A percentile compares a stretch with the other conserved stretches of the same genome.
Conservation (phyloP, 2,888 invertebrate species). For the Lacanobia wlatinum region DNA sequence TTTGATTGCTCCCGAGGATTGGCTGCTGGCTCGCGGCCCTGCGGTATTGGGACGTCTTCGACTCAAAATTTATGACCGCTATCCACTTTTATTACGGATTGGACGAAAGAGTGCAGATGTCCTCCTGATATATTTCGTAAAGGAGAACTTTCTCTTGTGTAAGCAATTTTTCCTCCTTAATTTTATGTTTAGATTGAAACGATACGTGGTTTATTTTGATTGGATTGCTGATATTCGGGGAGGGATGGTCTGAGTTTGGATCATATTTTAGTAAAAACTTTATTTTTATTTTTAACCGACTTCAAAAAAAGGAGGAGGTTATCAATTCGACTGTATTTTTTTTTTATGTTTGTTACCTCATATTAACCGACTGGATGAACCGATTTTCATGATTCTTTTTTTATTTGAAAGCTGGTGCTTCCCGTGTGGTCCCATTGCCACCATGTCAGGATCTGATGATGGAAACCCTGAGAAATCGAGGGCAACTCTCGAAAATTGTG, state of each 20-base stretch:
- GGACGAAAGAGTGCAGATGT: slow-evolving; percentile 85
- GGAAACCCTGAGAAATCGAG: too few species aligned
- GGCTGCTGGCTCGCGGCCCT: slow-evolving; percentile 69
- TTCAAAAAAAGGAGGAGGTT: too few species aligned
- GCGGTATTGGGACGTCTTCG: slow-evolving; percentile 77
- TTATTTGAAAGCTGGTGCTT: too few species aligned
- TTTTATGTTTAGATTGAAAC: slow-evolving; percentile 67
- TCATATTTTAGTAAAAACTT: slow-evolving; percentile 25
- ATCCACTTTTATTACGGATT: slow-evolving; percentile 87
- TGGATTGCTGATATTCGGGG: slow-evolving; percentile 49
- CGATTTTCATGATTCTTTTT: too few species aligned
- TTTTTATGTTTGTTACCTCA: too few species aligned
- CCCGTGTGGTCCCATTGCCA: too few species aligned
- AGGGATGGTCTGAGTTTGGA: neutral
- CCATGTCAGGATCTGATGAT: too few species aligned
- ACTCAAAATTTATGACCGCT: slow-evolving; percentile 82
- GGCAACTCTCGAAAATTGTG: too few species aligned
- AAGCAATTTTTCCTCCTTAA: slow-evolving; percentile 67
- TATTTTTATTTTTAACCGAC: slow-evolving; percentile 29
- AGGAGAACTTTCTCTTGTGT: slow-evolving; percentile 63
- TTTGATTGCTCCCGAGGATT: slow-evolving; percentile 83
- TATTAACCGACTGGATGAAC: too few species aligned
- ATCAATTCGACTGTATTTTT: too few species aligned
- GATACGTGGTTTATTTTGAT: slow-evolving; percentile 65
- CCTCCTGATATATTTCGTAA: slow-evolving; percentile 75